Evolutionary conservation across 2,797 vertebrate genomes (phyloP).

Genomic region (Huso huso): DNA sequence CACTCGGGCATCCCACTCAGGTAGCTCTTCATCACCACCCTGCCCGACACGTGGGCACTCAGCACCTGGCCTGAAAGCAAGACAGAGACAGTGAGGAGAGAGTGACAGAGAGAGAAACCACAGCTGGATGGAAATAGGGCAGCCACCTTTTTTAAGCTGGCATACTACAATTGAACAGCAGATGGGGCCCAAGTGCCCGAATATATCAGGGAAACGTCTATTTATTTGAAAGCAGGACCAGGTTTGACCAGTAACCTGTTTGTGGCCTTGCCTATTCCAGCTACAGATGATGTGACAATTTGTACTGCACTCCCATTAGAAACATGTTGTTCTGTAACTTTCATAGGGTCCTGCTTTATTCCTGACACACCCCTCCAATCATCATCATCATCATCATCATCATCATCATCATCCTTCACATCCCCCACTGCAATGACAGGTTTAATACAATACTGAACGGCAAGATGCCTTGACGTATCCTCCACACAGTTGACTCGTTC

Average conservation of each 20-base stretch:
- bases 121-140: neutral
- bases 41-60: conserved; percentile 93
- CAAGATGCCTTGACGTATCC: neutral
- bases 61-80: conserved; percentile 82
- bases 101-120: neutral
- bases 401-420: neutral
- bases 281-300: no score
- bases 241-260: no score
- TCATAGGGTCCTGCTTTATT: no score
- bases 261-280: no score
- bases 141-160: no score
- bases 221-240: no score
- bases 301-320: no score
- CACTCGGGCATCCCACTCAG: conserved; percentile 98
- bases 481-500: neutral
- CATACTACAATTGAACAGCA: neutral
- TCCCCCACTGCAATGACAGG: no score
- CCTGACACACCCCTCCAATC: no score
- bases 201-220: neutral
- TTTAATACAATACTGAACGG: no score
- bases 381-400: neutral
- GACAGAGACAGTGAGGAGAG: conserved; percentile 4
- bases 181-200: neutral
- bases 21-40: conserved; percentile 98
- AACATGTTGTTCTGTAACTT: no score